phyloP scores from a whole-genome alignment of 2,888 invertebrate genomes.

The Sepioteuthis lessoniana region DNA sequence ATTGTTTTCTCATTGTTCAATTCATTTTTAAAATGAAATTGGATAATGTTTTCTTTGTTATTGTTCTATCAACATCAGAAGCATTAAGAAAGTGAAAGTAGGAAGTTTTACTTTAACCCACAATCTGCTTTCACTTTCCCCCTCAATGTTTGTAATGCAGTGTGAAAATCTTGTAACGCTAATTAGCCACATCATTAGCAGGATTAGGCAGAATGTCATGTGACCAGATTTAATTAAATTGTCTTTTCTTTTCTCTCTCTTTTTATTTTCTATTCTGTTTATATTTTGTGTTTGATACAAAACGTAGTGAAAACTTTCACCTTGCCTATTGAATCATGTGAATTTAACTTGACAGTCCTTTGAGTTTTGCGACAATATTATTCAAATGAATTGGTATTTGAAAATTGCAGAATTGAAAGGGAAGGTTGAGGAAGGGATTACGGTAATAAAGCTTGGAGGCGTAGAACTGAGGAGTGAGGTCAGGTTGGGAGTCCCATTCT shows the following conservation, averaged over 20 bases:
- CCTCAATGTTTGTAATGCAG: not conserved
- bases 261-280: not conserved
- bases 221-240: conserved; percentile 33
- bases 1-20: not conserved
- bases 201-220: not conserved
- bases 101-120: not conserved
- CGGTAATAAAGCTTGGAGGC: not conserved
- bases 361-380: conserved; percentile 33
- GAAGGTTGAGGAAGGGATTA: not conserved
- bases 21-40: not conserved
- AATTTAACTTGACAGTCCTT: conserved; percentile 20
- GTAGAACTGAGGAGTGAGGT: not conserved
- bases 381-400: conserved; percentile 33
- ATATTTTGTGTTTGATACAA: not conserved
- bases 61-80: not conserved
- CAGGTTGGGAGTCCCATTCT: not conserved
- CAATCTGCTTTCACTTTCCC: not conserved
- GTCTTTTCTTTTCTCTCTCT: not conserved
- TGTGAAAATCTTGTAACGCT: conserved; percentile 4
- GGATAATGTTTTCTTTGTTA: not conserved
- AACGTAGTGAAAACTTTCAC: not conserved
- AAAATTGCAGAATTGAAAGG: not conserved
- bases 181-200: conserved; percentile 23
- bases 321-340: conserved; percentile 25
- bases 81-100: not conserved